Base-by-base conservation (phyloP, 2,888 invertebrate species). In the Pheosia gnoma region DNA sequence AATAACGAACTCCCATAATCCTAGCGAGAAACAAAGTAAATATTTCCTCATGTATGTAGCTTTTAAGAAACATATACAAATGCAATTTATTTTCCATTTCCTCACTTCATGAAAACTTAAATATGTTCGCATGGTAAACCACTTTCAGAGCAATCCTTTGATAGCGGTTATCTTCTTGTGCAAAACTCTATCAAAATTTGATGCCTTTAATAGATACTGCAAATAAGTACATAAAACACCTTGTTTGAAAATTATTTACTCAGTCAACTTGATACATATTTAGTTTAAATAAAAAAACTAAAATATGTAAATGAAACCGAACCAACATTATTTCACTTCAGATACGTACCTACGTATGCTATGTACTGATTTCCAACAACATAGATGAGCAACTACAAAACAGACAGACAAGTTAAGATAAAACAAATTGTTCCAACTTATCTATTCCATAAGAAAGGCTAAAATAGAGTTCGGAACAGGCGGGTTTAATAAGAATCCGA, bases 1-100 rank as follows among this genome's bases (percentile, higher is more conserved):
- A 78, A 75, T 82, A 81, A 82, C 78, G 75, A 79, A 76, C 74
- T 76, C 77, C 82, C 79, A 84, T 87, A 86, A 87, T 85, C 73
- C 80, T 67, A 67, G 74, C 78, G 72, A 74, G 79, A 82, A 84
- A 89, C 87, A 88, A 89, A 89, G 88, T 90, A 90, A 90, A 91
- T 84, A 89, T 85, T 83, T 83, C 79, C 82, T 77, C 80, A 77
- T 66, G 67, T 75, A 65, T 76, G 82, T 84, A 74, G 84, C 85
- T 89, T 79, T 86, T 89, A 90, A 90, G 92, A 91, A 90, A 91
- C 84, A 91, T 88, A 88, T 88, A 88, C 87, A 89, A 90, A 93
- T 90, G 85, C 88, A 93, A 93, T 93, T 93, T 93, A 93, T 93
- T 91, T 93, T 88, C 93, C 91, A 93, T 93, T 93, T 91, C 89